Evolutionary conservation across 1,140 invertebrate genomes (phyloP), one percentile per base, ranked within the genome.

Genomic region (Leptonema lineaticorne): DNA sequence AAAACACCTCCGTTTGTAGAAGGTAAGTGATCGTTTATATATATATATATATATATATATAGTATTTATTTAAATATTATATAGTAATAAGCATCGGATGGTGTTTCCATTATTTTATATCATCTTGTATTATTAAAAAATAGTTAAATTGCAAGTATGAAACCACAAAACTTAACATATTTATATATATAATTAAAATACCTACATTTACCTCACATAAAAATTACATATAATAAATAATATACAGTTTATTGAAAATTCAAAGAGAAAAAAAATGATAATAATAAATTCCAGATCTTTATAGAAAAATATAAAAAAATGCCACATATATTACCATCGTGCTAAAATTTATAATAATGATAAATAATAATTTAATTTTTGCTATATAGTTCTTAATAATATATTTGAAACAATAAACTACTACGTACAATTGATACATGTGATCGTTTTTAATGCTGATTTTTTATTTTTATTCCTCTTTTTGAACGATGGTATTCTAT

Each of bases 201-300:
- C 71, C 71, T 73, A 67, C 68, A 68, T 73, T 72, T 72, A 73
- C 71, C 71, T 73, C 71, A 73, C 28, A 69, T 64, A 63, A 65
- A 56, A n/a, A n/a, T n/a, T n/a, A n/a, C n/a, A n/a, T 69, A 60
- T 60, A 69, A 41, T 24, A 58, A 58, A 69, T 37, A 50, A 41
- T 69, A 63, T 53, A 60, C 64, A 64, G 63, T 65, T 53, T 57
- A 59, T 65, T 41, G 48, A n/a, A n/a, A n/a, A n/a, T 28, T 29
- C 30, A 68, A 63, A 56, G 30, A 68, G 28, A 62, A 30, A 48
- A 24, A 29, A 30, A 57, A 37, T 63, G 22, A 64, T 63, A 65
- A 69, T 37, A 48, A 65, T n/a, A n/a, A n/a, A 41, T 59, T 59
- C 28, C n/a, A 33, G 33, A 59, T 59, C 30, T 5, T 18, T 33